Evolutionary conservation across 2,888 invertebrate species (phyloP).

Genomic region (Nebria salina): DNA sequence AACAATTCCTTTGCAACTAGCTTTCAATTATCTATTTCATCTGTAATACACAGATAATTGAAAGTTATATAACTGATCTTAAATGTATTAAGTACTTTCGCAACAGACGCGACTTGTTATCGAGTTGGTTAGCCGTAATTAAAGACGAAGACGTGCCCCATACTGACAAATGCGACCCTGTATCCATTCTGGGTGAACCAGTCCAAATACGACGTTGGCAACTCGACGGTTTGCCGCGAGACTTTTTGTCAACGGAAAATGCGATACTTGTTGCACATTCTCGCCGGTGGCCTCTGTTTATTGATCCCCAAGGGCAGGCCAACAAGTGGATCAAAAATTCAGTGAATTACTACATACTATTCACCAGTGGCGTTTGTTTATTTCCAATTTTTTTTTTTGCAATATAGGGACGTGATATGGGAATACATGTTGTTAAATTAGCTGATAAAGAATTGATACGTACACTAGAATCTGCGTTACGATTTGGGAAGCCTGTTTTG

Average conservation of each 20-base stretch:
- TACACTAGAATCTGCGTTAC: constrained; percentile 74
- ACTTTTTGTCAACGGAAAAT: constrained; percentile 87
- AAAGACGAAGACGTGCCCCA: constrained; percentile 70
- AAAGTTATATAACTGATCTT: not conserved
- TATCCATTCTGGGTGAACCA: constrained; percentile 77
- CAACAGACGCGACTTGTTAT: constrained; percentile 67
- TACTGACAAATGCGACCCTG: constrained; percentile 73
- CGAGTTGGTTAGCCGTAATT: constrained; percentile 68
- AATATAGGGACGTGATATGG: constrained; percentile 73
- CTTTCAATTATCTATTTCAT: not conserved
- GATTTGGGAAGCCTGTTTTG: constrained; percentile 79
- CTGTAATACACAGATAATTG: not conserved
- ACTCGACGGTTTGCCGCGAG: constrained; percentile 85
- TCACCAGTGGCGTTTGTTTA: not conserved
- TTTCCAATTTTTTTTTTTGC: constrained; percentile 27
- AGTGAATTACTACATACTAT: constrained; percentile 64
- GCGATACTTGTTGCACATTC: constrained; percentile 86
- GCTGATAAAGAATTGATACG: constrained; percentile 77
- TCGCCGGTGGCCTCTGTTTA: constrained; percentile 87
- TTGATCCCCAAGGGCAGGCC: constrained; percentile 93
- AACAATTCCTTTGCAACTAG: constrained; percentile 36
- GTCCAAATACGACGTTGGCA: constrained; percentile 84
- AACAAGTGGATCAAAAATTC: constrained; percentile 92
- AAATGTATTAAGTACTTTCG: not conserved
- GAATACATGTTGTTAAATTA: constrained; percentile 75